Evolutionary conservation across 1,140 invertebrate genomes (phyloP).

Genomic region (Drosophila sulfurigaster): DNA sequence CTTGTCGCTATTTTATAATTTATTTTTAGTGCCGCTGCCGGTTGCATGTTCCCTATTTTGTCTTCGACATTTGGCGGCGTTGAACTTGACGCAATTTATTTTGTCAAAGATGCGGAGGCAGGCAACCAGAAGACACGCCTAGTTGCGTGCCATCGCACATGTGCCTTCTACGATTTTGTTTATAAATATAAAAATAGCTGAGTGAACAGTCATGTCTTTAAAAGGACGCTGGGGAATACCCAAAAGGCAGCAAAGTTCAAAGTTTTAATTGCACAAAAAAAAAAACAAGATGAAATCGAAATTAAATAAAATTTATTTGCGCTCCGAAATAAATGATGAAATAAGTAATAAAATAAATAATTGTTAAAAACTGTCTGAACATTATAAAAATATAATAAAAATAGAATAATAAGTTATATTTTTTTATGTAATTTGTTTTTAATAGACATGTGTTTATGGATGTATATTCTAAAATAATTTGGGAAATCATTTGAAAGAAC

Average conservation of each 20-base stretch:
- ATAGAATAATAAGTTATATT: not conserved
- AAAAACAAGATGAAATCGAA: not conserved
- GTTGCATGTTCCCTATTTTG: constrained; percentile 67
- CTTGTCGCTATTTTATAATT: constrained; percentile 66
- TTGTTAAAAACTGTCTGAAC: too few relatives aligned
- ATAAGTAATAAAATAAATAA: too few relatives aligned
- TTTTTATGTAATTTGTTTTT: too few relatives aligned
- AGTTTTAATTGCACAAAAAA: constrained; percentile 25
- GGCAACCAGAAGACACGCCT: constrained; percentile 64
- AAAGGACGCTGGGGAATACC: constrained; percentile 71
- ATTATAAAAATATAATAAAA: not conserved
- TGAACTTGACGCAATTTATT: constrained; percentile 83
- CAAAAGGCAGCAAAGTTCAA: constrained; percentile 43
- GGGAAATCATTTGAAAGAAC: not conserved
- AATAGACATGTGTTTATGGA: too few relatives aligned
- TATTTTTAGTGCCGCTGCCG: constrained; percentile 68
- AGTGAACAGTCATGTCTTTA: constrained; percentile 36
- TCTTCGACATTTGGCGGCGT: constrained; percentile 79
- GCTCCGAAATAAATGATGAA: too few relatives aligned
- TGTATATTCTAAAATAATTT: not conserved
- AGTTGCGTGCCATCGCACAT: constrained; percentile 70
- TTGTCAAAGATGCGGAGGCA: constrained; percentile 62
- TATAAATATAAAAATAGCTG: constrained; percentile 61
- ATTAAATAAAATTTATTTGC: not conserved
- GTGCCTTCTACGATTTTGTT: constrained; percentile 43